A percentile compares a stretch with the other conserved stretches of the same genome.
These are phyloP conservation scores for Ophonus ardosiacus DNA, from an alignment of 2,888 invertebrate species.

Conservation along the genomic window DNA sequence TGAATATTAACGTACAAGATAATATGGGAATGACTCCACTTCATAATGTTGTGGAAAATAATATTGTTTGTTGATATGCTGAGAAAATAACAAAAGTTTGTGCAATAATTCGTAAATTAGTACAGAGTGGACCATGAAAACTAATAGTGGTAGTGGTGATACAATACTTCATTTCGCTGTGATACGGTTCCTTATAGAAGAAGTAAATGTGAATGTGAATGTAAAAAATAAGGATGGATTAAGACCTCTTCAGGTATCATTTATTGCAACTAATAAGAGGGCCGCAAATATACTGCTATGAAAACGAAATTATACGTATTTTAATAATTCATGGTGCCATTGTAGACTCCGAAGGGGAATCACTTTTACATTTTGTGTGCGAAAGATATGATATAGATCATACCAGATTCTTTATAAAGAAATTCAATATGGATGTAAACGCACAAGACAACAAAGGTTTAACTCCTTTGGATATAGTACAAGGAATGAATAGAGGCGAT, in stretches of 20 bases:
- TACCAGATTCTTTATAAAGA: background rate
- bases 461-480: background rate
- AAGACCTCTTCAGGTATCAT: background rate
- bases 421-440: background rate
- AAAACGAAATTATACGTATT: background rate
- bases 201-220: background rate
- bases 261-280: background rate
- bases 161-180: background rate
- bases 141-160: background rate
- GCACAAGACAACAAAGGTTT: constrained; percentile 15
- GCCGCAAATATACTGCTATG: background rate
- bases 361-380: background rate
- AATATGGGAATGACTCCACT: background rate
- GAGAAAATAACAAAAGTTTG: background rate
- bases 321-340: background rate
- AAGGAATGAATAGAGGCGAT: constrained; percentile 4
- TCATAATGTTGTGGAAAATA: background rate
- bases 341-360: background rate
- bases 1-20: background rate
- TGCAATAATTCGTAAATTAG: background rate
- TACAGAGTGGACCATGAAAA: background rate
- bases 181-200: background rate
- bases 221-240: background rate
- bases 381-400: background rate
- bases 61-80: background rate